Conservation (phyloP, 2,888 invertebrate species). For the Archips crataeganus region DNA sequence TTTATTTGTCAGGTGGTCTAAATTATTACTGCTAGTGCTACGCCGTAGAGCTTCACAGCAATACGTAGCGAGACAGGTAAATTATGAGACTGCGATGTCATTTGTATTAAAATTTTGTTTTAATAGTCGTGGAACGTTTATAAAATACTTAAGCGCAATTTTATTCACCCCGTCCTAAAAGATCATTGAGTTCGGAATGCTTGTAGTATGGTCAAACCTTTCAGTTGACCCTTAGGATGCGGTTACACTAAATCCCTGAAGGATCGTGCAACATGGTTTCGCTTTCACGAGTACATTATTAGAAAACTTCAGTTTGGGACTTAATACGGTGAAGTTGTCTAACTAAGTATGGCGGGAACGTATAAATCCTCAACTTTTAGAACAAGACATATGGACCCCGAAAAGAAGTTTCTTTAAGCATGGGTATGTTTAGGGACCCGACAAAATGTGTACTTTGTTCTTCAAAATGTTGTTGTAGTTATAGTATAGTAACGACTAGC, state of each 20-base stretch:
- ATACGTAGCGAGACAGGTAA: slow-evolving; percentile 14
- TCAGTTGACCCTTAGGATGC: slow-evolving; percentile 76
- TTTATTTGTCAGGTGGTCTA: not conserved
- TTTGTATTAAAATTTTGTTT: slow-evolving; percentile 13
- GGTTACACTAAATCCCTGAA: slow-evolving; percentile 75
- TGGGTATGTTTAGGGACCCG: not conserved
- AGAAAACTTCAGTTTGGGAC: slow-evolving; percentile 50
- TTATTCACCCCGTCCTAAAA: not conserved
- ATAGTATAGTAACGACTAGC: not conserved
- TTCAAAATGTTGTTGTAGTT: not conserved
- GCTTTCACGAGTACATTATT: slow-evolving; percentile 73
- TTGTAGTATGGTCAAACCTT: slow-evolving; percentile 78
- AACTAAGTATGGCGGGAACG: slow-evolving; percentile 31
- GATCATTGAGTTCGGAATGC: slow-evolving; percentile 54
- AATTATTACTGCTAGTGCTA: slow-evolving; percentile 8
- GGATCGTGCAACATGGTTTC: slow-evolving; percentile 75
- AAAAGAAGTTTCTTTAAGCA: slow-evolving; percentile 13
- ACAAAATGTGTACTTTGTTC: not conserved
- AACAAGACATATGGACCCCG: slow-evolving; percentile 20
- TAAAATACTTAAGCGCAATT: not conserved
- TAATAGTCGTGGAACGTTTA: not conserved
- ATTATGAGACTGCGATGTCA: slow-evolving; percentile 10
- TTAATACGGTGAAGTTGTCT: slow-evolving; percentile 41
- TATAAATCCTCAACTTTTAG: slow-evolving; percentile 37
- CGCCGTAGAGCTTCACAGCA: slow-evolving; percentile 9